phyloP scores from a whole-genome alignment of 2,113 vertebrate species.

The Callipepla californica region DNA sequence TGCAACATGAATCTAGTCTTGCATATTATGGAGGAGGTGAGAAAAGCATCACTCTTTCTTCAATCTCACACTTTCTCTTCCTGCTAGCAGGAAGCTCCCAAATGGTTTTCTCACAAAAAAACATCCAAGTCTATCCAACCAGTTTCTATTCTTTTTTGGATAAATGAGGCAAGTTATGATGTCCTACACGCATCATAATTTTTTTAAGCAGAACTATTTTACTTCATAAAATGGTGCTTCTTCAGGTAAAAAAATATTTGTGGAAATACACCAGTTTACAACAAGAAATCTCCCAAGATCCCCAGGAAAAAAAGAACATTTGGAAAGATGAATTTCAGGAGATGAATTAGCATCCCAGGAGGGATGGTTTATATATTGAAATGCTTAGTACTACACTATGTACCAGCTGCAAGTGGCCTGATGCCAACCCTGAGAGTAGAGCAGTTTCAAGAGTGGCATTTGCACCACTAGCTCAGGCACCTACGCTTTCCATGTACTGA shows the following conservation, averaged over 20 bases:
- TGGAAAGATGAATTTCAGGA: not conserved
- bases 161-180: not conserved
- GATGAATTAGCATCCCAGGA: not conserved
- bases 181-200: not conserved
- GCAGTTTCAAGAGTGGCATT: not conserved
- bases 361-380: not conserved
- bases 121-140: not conserved
- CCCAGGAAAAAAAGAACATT: not conserved
- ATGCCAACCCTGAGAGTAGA: not conserved
- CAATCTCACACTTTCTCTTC: slow-evolving; percentile 24
- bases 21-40: slow-evolving; percentile 60
- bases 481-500: not conserved
- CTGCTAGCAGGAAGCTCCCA: slow-evolving; percentile 23
- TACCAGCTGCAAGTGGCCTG: not conserved
- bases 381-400: not conserved
- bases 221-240: not conserved
- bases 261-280: not conserved
- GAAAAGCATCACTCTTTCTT: slow-evolving; percentile 32
- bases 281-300: not conserved
- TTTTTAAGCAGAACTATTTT: slow-evolving; percentile 1
- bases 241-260: not conserved
- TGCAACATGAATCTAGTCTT: slow-evolving; percentile 34
- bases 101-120: slow-evolving; percentile 36
- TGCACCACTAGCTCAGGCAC: not conserved
- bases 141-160: slow-evolving; percentile 9